phyloP scores from a whole-genome alignment of 2,113 vertebrate genomes.

The Corythaeola cristata region DNA sequence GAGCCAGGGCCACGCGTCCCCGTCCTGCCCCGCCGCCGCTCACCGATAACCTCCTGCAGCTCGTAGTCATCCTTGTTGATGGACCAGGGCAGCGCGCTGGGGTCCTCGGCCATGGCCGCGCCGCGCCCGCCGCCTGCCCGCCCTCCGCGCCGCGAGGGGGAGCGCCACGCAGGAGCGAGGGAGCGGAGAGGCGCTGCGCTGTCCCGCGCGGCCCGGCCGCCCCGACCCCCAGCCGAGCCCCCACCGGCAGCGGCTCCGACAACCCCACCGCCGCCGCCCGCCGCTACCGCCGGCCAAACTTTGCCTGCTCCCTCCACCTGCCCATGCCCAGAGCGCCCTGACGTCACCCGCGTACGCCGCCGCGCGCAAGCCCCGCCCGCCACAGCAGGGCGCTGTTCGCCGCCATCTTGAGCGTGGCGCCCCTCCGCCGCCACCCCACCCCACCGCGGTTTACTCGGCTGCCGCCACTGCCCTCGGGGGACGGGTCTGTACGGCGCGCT shows the following conservation, averaged over 20 bases:
- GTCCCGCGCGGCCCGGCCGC: background rate
- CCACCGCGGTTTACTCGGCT: fast-evolving
- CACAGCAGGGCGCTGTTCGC: background rate
- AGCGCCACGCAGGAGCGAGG: conserved; percentile 1
- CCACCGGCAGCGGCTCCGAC: conserved; percentile 5
- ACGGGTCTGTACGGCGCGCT: fast-evolving
- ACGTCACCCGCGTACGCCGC: conserved; percentile 57
- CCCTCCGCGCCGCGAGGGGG: conserved; percentile 26
- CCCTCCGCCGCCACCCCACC: fast-evolving
- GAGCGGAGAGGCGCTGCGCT: background rate
- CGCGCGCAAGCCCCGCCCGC: background rate
- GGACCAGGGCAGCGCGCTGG: conserved; percentile 91
- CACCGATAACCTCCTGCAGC: conserved; percentile 96
- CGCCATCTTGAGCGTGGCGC: conserved; percentile 70
- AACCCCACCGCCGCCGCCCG: background rate
- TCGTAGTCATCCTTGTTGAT: conserved; percentile 96
- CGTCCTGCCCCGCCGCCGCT: too few relatives aligned
- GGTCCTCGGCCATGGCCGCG: conserved; percentile 91
- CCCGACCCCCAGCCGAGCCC: background rate
- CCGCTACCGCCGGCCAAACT: conserved; percentile 62
- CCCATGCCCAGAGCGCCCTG: conserved; percentile 50
- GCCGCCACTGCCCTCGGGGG: too few relatives aligned
- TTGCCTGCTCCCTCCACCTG: conserved; percentile 59
- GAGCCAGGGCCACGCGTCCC: too few relatives aligned
- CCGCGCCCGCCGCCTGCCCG: conserved; percentile 15